Evolutionary conservation across 2,113 vertebrate species (phyloP), one percentile per base, ranked within the genome.

Genomic region (Lasiurus cinereus): DNA sequence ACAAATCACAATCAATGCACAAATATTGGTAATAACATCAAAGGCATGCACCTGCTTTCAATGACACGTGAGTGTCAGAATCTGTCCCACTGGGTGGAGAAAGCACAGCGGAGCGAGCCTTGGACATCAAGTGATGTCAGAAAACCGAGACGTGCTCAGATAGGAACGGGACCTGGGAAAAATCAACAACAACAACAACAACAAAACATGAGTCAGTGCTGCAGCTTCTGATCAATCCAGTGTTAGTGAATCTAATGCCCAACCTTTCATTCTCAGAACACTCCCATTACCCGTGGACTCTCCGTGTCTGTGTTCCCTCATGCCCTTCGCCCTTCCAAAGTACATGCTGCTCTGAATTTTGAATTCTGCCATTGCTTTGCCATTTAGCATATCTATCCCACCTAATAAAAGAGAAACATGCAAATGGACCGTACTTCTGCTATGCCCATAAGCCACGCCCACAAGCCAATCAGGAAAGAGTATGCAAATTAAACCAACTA

Each of bases 191-290:
- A 54, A 54, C 14, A 52, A n/a, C 39, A 54, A 48, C 48, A 48
- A 48, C 11, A 12, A 16, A 52, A 54, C 5, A 19, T 15, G 24
- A 31, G 12, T 15, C 22, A 48, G 5, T n/a, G 33, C 3, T 27
- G 9, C 6, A 27, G 69, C 18, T 83, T 89, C 36, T 2, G 8
- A 8, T 69, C 59, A 14, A n/a, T 50, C n/a, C 22, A 12, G 83
- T 91, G 54, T 78, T 24, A 82, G 74, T 86, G 92, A 66, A 64
- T 74, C n/a, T 14, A 56, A 31, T 70, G 11, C 27, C 29, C n/a
- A 43, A 15, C 43, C 43, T 94, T 43, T 33, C 29, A 39, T 46
- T 15, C 46, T 87, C 50, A 29, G 27, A 29, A 22, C 9, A 50
- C 9, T 18, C 11, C 7, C 1, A 8, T 11, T 62, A 8, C 48